Conservation (phyloP, 2,797 vertebrate species). For the Perdix hodgsoniae region DNA sequence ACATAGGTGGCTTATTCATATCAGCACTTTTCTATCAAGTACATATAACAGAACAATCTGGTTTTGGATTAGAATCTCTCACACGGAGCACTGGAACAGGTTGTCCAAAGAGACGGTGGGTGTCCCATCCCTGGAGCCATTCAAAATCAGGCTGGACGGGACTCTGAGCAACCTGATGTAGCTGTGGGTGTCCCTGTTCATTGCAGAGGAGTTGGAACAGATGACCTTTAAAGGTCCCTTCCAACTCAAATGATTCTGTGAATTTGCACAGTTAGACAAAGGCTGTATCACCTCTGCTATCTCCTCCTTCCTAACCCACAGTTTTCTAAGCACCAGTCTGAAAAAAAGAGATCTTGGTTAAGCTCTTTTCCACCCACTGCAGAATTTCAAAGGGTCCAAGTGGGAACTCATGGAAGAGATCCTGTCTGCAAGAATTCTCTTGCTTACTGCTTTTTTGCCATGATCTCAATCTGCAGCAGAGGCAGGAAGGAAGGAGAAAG, state of each 20-base stretch:
- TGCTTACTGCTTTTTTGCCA: neutral
- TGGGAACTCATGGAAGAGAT: neutral
- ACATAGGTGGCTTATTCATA: neutral
- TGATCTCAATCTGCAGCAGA: neutral
- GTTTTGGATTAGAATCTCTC: neutral
- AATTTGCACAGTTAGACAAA: neutral
- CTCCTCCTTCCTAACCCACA: neutral
- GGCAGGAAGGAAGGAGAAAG: neutral
- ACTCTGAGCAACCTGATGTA: too few relatives aligned
- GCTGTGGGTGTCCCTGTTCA: too few relatives aligned
- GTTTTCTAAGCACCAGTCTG: neutral
- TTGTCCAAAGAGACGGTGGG: too few relatives aligned
- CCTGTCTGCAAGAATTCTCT: neutral
- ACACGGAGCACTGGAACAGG: neutral
- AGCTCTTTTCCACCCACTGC: neutral
- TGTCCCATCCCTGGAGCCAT: too few relatives aligned
- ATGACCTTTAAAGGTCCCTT: too few relatives aligned
- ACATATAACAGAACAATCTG: accelerated
- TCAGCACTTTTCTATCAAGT: neutral
- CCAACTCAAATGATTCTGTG: neutral
- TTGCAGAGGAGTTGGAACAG: too few relatives aligned
- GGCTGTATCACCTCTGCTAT: neutral
- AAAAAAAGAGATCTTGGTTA: neutral
- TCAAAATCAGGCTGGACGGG: too few relatives aligned
- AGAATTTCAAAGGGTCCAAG: accelerated